These are phyloP conservation scores for Apocheima hispidaria DNA, from an alignment of 2,888 invertebrate genomes.

Conservation along the genomic window DNA sequence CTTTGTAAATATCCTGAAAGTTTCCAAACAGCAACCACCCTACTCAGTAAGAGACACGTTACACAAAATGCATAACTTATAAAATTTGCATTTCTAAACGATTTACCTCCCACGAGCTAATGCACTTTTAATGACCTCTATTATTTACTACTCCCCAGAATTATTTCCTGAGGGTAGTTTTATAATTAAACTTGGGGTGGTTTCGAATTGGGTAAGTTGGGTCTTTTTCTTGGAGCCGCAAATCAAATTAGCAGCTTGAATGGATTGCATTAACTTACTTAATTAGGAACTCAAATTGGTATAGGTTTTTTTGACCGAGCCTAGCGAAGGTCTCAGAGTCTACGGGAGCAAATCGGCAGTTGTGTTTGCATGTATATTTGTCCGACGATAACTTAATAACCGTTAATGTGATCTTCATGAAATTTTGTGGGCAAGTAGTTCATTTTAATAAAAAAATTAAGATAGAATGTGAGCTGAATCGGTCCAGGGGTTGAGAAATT, in stretches of 20 bases:
- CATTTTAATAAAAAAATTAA: too few relatives aligned
- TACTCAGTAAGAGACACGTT: neutral
- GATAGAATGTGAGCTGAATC: too few relatives aligned
- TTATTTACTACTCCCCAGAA: conserved; percentile 41
- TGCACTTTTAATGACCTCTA: conserved; percentile 64
- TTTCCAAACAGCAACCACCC: neutral
- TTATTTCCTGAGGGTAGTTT: conserved; percentile 29
- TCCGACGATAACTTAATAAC: too few relatives aligned
- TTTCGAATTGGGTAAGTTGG: conserved; percentile 8
- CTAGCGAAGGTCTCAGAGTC: too few relatives aligned
- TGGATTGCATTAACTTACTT: conserved; percentile 21
- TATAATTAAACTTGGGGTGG: conserved; percentile 17
- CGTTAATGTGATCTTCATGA: too few relatives aligned
- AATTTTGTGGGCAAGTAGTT: too few relatives aligned
- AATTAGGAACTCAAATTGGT: neutral
- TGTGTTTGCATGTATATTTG: too few relatives aligned
- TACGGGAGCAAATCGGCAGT: too few relatives aligned
- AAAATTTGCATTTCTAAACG: conserved; percentile 66
- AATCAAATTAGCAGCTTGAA: conserved; percentile 29
- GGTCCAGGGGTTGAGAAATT: too few relatives aligned
- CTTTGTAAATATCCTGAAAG: neutral
- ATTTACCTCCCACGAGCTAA: conserved; percentile 51
- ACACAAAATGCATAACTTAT: conserved; percentile 28
- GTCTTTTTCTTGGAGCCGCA: conserved; percentile 17
- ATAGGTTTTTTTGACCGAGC: neutral